A percentile compares a stretch with the other conserved stretches of the same genome.
phyloP scores from a whole-genome alignment of 2,797 vertebrate species.

The Hephaestus fuliginosus region DNA sequence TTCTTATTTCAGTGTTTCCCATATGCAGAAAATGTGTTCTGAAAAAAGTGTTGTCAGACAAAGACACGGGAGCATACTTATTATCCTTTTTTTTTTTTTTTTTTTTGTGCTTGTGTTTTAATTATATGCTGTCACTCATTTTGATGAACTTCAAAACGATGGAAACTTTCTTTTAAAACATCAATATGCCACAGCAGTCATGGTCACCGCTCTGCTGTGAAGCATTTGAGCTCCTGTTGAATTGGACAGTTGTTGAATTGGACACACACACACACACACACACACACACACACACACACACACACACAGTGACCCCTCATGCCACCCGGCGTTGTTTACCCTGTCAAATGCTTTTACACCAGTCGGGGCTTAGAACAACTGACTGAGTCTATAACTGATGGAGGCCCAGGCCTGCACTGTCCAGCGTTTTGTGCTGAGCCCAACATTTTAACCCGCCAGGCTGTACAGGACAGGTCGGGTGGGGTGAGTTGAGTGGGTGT shows the following conservation, averaged over 20 bases:
- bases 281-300: conserved; percentile 23
- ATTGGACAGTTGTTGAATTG: too few species aligned
- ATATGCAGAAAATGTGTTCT: not conserved
- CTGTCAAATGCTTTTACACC: conserved; percentile 50
- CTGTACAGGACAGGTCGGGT: conserved; percentile 33
- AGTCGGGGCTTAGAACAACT: conserved; percentile 49
- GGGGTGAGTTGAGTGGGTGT: conserved; percentile 26
- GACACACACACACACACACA: conserved; percentile 17
- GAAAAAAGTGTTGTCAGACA: not conserved
- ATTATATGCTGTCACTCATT: not conserved
- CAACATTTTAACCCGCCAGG: conserved; percentile 51
- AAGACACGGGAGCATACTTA: not conserved
- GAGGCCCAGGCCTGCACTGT: conserved; percentile 52
- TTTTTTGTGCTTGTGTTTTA: not conserved
- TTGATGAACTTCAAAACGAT: too few species aligned
- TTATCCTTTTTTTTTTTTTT: too few species aligned
- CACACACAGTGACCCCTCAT: conserved; percentile 6
- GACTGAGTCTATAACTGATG: conserved; percentile 45
- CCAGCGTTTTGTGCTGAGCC: conserved; percentile 70
- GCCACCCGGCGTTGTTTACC: conserved; percentile 59
- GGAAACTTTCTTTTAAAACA: not conserved
- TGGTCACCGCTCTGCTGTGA: not conserved
- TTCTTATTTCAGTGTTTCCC: not conserved
- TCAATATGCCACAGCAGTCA: not conserved
- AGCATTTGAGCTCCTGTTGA: conserved; percentile 7